These are phyloP conservation scores for Rhyzopertha dominica DNA, from an alignment of 1,140 invertebrate species.

Conservation along the genomic window DNA sequence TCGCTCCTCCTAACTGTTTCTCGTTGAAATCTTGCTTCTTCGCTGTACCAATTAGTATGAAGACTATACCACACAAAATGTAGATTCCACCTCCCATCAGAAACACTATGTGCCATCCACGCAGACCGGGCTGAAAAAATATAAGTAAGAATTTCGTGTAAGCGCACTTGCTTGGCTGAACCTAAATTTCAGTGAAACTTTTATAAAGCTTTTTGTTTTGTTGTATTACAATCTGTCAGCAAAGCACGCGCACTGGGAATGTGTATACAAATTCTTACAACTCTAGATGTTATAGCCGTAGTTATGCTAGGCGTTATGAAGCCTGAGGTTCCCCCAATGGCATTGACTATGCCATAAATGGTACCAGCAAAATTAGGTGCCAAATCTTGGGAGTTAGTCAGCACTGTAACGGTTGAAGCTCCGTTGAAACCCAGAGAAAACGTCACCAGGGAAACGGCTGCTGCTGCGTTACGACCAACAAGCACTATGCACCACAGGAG, in stretches of 20 bases:
- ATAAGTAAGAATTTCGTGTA: slow-evolving; percentile 15
- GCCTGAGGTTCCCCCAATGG: slow-evolving; percentile 68
- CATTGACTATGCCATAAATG: slow-evolving; percentile 69
- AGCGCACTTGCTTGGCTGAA: too few species aligned
- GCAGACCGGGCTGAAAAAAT: slow-evolving; percentile 64
- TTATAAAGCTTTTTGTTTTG: too few species aligned
- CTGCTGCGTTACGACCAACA: slow-evolving; percentile 57
- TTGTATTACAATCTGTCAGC: too few species aligned
- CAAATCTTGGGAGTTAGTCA: slow-evolving; percentile 79
- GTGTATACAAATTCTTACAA: too few species aligned
- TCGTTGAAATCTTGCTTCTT: slow-evolving; percentile 63
- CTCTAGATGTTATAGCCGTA: slow-evolving; percentile 59
- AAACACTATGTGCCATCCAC: slow-evolving; percentile 74
- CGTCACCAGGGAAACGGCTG: slow-evolving; percentile 63
- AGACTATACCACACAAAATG: slow-evolving; percentile 60
- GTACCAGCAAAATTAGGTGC: slow-evolving; percentile 76
- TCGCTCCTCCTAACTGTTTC: not conserved
- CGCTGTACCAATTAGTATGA: slow-evolving; percentile 62
- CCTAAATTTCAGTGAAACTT: too few species aligned
- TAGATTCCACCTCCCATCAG: slow-evolving; percentile 68
- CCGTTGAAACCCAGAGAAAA: slow-evolving; percentile 76
- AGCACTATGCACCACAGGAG: slow-evolving; percentile 61
- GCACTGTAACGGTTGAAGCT: slow-evolving; percentile 75
- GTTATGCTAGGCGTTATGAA: slow-evolving; percentile 70
- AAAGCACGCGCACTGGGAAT: too few species aligned